These are phyloP conservation scores for Eupithecia subfuscata DNA, from an alignment of 2,888 invertebrate species.

Conservation along the genomic window DNA sequence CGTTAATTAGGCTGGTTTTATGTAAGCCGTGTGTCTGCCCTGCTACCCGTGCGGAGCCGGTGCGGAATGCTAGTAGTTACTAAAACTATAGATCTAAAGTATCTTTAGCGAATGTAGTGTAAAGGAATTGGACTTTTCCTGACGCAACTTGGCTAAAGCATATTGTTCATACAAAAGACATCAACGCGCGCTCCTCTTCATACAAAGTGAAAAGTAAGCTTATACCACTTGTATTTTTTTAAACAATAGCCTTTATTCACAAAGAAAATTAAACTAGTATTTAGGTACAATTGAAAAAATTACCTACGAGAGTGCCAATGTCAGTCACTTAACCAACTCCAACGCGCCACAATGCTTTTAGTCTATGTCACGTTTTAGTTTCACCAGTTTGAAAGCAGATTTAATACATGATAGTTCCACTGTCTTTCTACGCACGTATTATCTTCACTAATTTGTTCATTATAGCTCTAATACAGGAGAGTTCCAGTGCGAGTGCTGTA, in stretches of 20 bases:
- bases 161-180: background rate
- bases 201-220: background rate
- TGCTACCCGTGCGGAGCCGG: background rate
- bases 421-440: no score
- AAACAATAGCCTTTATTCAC: background rate
- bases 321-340: no score
- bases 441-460: no score
- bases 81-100: background rate
- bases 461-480: background rate
- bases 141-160: background rate
- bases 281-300: no score
- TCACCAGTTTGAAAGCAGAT: no score
- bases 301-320: no score
- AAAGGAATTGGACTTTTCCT: background rate
- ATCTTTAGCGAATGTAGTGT: background rate
- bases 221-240: background rate
- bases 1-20: no score
- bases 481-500: background rate
- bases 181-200: background rate
- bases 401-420: no score
- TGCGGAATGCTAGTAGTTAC: background rate
- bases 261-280: no score
- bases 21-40: no score
- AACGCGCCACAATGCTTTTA: no score
- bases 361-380: no score